A percentile compares a stretch with the other conserved stretches of the same genome.
Evolutionary conservation across 1,140 invertebrate genomes (phyloP).

Genomic region (Magallana gigas): DNA sequence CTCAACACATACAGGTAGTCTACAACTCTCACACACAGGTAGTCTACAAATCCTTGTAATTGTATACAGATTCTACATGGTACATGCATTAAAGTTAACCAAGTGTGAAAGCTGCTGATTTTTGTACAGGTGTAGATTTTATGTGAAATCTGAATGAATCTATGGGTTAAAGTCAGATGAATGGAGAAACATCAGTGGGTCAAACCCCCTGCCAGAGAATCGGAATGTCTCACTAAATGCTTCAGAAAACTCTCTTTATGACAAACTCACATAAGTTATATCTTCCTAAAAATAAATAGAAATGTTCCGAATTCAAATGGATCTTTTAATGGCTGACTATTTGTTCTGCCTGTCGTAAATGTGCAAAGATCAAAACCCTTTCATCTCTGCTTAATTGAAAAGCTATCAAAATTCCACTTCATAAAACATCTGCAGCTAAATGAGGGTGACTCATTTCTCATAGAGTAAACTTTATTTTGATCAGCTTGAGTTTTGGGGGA

Average conservation of each 20-base stretch:
- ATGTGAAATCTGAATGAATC: slow-evolving; percentile 29
- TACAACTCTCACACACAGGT: background rate
- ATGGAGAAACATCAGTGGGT: background rate
- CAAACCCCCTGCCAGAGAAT: background rate
- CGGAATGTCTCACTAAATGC: background rate
- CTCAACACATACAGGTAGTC: background rate
- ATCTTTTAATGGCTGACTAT: background rate
- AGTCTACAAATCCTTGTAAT: background rate
- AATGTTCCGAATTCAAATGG: background rate
- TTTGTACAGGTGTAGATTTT: slow-evolving; percentile 13
- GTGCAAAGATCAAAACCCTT: slow-evolving; percentile 20
- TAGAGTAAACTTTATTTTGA: background rate
- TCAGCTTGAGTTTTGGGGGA: background rate
- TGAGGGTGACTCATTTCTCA: background rate
- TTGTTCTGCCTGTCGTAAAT: background rate
- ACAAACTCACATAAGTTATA: too few relatives aligned
- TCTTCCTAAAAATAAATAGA: background rate
- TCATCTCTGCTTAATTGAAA: background rate
- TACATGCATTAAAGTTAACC: background rate
- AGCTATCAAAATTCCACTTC: slow-evolving; percentile 16
- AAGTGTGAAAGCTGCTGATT: background rate
- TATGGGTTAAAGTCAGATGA: background rate
- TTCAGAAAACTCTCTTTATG: too few relatives aligned
- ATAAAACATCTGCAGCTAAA: background rate
- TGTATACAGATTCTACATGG: background rate